Conservation (phyloP, 2,113 vertebrate species). For the Myotis lucifugus region DNA sequence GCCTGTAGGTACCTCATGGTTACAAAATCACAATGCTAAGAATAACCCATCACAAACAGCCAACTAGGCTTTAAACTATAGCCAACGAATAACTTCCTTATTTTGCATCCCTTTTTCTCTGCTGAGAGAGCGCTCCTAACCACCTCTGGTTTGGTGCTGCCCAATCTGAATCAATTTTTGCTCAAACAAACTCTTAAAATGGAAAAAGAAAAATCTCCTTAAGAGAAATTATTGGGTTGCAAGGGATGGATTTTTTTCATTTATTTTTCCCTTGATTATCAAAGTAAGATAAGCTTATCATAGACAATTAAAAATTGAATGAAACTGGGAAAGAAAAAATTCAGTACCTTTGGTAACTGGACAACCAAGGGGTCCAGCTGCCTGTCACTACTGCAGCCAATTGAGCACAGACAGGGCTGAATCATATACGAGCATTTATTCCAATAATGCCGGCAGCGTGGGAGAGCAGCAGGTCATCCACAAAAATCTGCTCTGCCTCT, state of each 20-base stretch:
- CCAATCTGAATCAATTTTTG: not conserved
- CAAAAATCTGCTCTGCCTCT: no score
- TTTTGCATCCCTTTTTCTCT: not conserved
- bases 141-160: not conserved
- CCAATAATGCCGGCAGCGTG: no score
- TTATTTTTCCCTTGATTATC: slow-evolving; percentile 38
- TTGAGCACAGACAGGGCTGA: no score
- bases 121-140: not conserved
- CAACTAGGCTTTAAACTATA: not conserved
- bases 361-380: no score
- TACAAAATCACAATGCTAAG: not conserved
- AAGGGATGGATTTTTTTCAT: slow-evolving; percentile 43
- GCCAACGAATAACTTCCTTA: not conserved
- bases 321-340: not conserved
- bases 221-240: slow-evolving; percentile 41
- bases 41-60: not conserved
- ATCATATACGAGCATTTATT: no score
- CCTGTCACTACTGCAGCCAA: no score
- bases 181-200: not conserved
- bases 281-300: slow-evolving; percentile 49
- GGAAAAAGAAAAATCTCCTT: slow-evolving; percentile 24
- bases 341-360: not conserved
- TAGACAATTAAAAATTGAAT: slow-evolving; percentile 52
- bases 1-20: not conserved
- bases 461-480: no score